Base-by-base conservation (phyloP, 2,113 vertebrate species). In the Sclerurus mexicanus region DNA sequence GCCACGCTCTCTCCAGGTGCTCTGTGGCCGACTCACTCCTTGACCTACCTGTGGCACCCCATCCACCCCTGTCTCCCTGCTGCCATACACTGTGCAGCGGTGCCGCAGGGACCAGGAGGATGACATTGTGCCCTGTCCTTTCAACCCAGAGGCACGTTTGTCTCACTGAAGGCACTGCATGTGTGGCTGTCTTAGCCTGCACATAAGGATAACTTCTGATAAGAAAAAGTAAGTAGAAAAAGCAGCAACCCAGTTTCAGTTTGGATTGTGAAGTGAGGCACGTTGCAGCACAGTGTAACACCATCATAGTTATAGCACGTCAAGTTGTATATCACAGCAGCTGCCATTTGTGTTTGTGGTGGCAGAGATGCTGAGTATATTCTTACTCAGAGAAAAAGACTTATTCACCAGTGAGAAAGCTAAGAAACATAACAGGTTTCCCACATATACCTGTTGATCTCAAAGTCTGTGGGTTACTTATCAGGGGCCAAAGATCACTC, bases 121-220 rank as follows among this genome's bases (percentile, higher is more conserved):
- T 20, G 52, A 73, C 64, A 50, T 78, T 78, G 72, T 93, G 72
- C 73, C 79, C 76, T 81, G 68, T 85, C 49, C 71, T 47, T 90
- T 96, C 66, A 89, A 78, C 44, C 90, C 72, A 68, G 72, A 37
- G 46, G 67, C 58, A 94, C 93, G 88, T 95, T 69, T 94, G 30
- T 91, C 90, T 90, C 53, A 91, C 97, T 74, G 91, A 80, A 97
- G 95, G 58, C 25, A 27, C 49, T 50, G 5, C 69, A 89, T 85
- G 89, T 95, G 78, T 75, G 67, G 85, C 89, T 97, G 92, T 80
- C 90, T 93, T 66, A 91, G 75, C 53, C 91, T 81, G 89, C 55
- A 39, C 74, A 87, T 80, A 91, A 89, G 87, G 90, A 85, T 60
- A 96, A 44, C 55, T 95, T 93, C 78, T 75, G 63, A 69, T 44